Evolutionary conservation across 2,888 invertebrate species (phyloP).

Genomic region (Diaperis boleti): DNA sequence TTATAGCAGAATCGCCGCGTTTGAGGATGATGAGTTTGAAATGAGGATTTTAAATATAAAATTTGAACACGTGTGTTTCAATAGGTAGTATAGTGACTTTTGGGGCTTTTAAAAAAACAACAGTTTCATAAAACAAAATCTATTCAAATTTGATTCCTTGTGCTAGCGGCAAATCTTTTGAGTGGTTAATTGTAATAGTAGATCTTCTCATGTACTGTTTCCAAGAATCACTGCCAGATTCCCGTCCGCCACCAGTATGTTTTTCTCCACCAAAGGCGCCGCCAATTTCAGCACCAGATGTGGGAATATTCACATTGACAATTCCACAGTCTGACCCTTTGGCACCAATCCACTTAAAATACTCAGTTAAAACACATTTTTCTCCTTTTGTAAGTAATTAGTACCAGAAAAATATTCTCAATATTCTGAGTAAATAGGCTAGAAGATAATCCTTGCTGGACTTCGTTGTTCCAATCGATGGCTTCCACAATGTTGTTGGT

Average conservation of each 20-base stretch:
- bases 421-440: slow-evolving; percentile 96
- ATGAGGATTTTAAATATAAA: no score
- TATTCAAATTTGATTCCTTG: slow-evolving; percentile 98
- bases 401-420: slow-evolving; percentile 86
- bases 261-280: slow-evolving; percentile 99
- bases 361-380: neutral
- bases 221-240: slow-evolving; percentile 99
- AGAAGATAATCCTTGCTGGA: slow-evolving; percentile 96
- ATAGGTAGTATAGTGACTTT: no score
- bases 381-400: slow-evolving; percentile 31
- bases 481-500: slow-evolving; percentile 86
- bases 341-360: slow-evolving; percentile 86
- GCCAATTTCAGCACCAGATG: slow-evolving; percentile 98
- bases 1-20: no score
- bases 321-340: slow-evolving; percentile 99
- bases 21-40: no score
- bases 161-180: slow-evolving; percentile 92
- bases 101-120: no score
- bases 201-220: slow-evolving; percentile 97
- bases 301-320: slow-evolving; percentile 97
- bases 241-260: slow-evolving; percentile 96
- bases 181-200: slow-evolving; percentile 97
- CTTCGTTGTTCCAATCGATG: slow-evolving; percentile 93
- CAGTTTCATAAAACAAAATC: slow-evolving; percentile 49
- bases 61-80: no score